Evolutionary conservation across 2,888 invertebrate genomes (phyloP).

Genomic region (Globia sparganii): DNA sequence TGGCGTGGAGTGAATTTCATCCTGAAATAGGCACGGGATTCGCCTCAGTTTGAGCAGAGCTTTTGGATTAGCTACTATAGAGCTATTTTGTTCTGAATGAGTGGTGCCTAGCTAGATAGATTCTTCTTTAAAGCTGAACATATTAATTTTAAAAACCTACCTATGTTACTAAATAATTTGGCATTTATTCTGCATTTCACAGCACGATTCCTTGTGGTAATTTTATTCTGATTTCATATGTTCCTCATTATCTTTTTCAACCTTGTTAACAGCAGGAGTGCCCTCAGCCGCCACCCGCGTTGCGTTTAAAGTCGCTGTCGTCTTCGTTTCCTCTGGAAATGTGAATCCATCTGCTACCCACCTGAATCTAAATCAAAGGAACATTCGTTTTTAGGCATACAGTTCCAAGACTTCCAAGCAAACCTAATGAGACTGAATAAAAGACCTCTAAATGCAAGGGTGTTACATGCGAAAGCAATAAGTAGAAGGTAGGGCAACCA

Average conservation of each 20-base stretch:
- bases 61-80: not conserved
- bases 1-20: not conserved
- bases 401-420: conserved; percentile 4
- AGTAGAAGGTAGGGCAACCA: conserved; percentile 20
- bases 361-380: conserved; percentile 81
- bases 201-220: conserved; percentile 17
- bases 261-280: conserved; percentile 64
- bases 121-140: conserved; percentile 8
- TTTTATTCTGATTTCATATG: conserved; percentile 70
- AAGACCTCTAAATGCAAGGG: conserved; percentile 12
- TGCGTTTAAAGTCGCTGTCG: conserved; percentile 61
- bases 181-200: conserved; percentile 1
- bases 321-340: conserved; percentile 72
- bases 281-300: conserved; percentile 71
- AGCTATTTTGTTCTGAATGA: not conserved
- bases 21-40: not conserved
- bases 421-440: conserved; percentile 79
- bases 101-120: conserved; percentile 1
- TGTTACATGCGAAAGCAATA: conserved; percentile 32
- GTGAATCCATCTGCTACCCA: conserved; percentile 83
- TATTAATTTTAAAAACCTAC: conserved; percentile 16
- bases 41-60: not conserved
- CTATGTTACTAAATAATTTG: conserved; percentile 2
- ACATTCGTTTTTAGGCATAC: conserved; percentile 38
- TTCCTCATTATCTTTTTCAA: conserved; percentile 52